These are phyloP conservation scores for Crax fasciolata DNA, from an alignment of 2,797 vertebrate species.

Conservation along the genomic window DNA sequence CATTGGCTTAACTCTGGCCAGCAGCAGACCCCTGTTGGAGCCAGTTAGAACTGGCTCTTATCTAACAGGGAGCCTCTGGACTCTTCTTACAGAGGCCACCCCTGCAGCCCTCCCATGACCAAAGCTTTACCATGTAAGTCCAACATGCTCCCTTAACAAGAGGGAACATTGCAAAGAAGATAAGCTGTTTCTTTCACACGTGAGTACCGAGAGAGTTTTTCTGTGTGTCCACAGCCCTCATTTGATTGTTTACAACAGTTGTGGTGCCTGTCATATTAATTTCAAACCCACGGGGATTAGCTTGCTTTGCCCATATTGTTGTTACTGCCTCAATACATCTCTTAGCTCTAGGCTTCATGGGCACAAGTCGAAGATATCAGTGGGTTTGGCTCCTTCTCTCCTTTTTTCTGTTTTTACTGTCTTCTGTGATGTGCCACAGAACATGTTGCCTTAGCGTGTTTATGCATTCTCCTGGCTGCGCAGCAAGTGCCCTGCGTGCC, in stretches of 20 bases:
- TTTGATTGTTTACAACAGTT: not conserved
- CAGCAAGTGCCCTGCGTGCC: accelerated
- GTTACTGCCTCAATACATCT: not conserved
- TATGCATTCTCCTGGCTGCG: not conserved
- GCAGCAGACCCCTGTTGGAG: no score
- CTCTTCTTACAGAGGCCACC: not conserved
- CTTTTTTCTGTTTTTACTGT: not conserved
- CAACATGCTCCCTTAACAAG: not conserved
- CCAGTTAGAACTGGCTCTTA: no score
- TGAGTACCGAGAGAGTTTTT: not conserved
- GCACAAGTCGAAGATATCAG: not conserved
- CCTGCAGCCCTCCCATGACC: not conserved
- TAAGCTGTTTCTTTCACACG: not conserved
- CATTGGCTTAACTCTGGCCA: no score
- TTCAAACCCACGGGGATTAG: not conserved
- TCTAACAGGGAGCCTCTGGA: not conserved
- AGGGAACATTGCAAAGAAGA: not conserved
- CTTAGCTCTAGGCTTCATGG: not conserved
- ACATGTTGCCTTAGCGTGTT: not conserved
- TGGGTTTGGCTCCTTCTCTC: not conserved
- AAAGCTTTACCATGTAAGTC: not conserved
- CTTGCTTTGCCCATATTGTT: not conserved
- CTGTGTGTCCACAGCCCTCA: not conserved
- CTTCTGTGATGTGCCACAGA: not conserved
- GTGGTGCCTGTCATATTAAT: not conserved